phyloP scores from a whole-genome alignment of 2,888 invertebrate genomes.

The Ecdyonurus torrentis region DNA sequence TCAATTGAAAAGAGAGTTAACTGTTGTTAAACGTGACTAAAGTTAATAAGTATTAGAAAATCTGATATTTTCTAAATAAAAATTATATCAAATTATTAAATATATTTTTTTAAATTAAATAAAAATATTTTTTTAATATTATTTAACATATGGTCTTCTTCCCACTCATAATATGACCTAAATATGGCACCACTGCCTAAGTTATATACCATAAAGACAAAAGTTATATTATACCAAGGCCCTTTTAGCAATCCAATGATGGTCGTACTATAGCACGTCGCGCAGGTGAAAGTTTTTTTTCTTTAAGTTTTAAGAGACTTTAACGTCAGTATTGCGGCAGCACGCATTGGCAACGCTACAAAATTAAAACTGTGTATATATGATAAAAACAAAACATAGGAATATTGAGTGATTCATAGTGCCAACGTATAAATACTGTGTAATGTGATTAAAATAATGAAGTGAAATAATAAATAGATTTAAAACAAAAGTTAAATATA shows the following conservation, averaged over 20 bases:
- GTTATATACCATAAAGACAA: background rate
- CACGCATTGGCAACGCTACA: background rate
- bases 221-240: background rate
- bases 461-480: background rate
- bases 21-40: background rate
- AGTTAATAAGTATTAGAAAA: background rate
- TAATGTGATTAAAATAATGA: background rate
- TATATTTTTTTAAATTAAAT: too few species aligned
- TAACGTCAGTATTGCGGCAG: background rate
- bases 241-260: background rate
- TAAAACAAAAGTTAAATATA: too few species aligned
- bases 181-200: background rate
- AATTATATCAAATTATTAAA: too few species aligned
- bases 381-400: background rate
- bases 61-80: too few species aligned
- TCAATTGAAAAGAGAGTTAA: background rate
- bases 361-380: background rate
- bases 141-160: too few species aligned
- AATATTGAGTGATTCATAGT: background rate
- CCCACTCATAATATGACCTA: background rate
- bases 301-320: background rate
- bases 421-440: background rate
- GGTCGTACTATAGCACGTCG: background rate
- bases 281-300: background rate
- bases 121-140: too few species aligned